Conservation (phyloP, 2,888 invertebrate species). For the Drosophila yooni region DNA sequence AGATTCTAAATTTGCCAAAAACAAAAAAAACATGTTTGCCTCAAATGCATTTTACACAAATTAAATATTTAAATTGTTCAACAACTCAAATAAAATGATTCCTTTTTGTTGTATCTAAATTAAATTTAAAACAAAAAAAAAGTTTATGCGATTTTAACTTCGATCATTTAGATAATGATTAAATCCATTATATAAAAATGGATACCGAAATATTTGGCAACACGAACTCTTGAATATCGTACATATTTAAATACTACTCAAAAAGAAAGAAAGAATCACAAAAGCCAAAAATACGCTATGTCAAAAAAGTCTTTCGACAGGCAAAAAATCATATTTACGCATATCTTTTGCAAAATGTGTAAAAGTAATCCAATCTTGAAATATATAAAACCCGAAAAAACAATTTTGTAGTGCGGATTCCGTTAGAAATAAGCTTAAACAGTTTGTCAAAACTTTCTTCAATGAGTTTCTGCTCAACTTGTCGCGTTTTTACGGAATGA, state of each 20-base stretch:
- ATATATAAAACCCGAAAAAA: not conserved
- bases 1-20: constrained; percentile 16
- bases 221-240: not conserved
- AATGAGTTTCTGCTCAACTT: too few species aligned
- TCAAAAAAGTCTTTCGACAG: not conserved
- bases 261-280: not conserved
- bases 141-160: not conserved
- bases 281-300: not conserved
- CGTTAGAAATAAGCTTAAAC: not conserved
- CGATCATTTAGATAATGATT: not conserved
- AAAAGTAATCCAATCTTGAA: not conserved
- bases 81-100: not conserved
- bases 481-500: too few species aligned
- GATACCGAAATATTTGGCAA: not conserved
- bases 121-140: not conserved
- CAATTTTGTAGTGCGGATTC: not conserved
- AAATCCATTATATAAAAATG: not conserved
- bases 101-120: not conserved
- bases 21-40: constrained; percentile 33
- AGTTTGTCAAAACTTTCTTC: not conserved
- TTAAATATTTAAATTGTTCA: constrained; percentile 38
- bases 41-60: constrained; percentile 50
- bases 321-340: not conserved
- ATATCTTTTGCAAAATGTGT: not conserved
- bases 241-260: not conserved